Conservation (phyloP, 2,113 vertebrate genomes). For the Gallinago paraguaiae region DNA sequence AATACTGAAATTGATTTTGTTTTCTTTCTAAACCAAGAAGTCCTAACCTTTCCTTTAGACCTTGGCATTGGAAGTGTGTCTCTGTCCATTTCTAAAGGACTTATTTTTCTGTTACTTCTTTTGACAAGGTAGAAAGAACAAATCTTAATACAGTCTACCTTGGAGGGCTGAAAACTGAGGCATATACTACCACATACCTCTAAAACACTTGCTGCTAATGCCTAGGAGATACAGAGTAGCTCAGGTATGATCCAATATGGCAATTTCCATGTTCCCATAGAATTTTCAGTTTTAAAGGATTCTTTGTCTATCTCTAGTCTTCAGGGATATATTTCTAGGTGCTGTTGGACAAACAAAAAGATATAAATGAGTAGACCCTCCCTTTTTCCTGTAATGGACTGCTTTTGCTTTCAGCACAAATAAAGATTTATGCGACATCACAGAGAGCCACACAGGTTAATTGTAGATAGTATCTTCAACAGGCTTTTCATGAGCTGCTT, state of each 20-base stretch:
- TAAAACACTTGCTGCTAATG: neutral
- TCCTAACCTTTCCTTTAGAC: neutral
- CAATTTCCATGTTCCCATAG: neutral
- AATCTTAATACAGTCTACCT: neutral
- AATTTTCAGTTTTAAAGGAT: neutral
- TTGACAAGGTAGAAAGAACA: neutral
- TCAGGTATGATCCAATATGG: neutral
- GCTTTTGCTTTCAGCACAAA: neutral
- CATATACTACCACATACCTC: neutral
- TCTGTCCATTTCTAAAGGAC: neutral
- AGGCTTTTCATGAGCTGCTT: neutral
- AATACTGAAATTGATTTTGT: neutral
- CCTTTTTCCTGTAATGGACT: neutral
- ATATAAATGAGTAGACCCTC: neutral
- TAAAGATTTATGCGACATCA: neutral
- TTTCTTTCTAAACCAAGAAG: neutral
- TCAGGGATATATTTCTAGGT: neutral
- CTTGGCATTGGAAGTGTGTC: neutral
- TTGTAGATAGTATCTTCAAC: neutral
- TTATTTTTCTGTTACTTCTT: neutral
- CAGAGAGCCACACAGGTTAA: neutral
- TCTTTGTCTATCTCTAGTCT: neutral
- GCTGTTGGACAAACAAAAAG: neutral
- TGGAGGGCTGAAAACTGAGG: neutral
- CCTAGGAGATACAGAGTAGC: neutral